phyloP scores from a whole-genome alignment of 2,113 vertebrate species.

The Noctilio leporinus region DNA sequence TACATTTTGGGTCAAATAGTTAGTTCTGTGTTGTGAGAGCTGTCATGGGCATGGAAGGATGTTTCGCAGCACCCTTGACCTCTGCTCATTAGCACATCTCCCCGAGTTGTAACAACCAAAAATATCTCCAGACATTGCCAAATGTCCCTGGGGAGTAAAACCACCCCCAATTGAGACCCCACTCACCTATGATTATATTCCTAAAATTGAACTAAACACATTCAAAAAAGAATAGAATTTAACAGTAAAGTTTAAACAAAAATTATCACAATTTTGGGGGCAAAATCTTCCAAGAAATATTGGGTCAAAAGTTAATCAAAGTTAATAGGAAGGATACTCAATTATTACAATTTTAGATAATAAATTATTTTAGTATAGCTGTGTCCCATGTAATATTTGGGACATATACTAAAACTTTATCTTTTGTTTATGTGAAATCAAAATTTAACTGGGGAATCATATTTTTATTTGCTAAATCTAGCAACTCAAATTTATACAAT shows the following conservation, averaged over 20 bases:
- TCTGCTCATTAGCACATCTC: not conserved
- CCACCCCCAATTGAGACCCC: not conserved
- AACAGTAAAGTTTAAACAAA: not conserved
- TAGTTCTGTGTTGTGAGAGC: not conserved
- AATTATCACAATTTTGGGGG: not conserved
- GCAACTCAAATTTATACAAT: not conserved
- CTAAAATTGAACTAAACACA: not conserved
- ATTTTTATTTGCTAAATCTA: not conserved
- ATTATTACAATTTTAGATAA: conserved; percentile 16
- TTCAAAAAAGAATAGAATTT: not conserved
- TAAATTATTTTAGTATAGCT: not conserved
- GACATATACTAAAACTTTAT: not conserved
- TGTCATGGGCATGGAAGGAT: fast-evolving
- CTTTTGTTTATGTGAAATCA: not conserved
- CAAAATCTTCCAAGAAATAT: not conserved
- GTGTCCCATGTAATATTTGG: not conserved
- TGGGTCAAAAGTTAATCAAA: not conserved
- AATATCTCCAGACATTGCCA: not conserved
- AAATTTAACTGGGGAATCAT: not conserved
- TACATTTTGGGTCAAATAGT: not conserved
- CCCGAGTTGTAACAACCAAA: not conserved
- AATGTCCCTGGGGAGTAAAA: not conserved
- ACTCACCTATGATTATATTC: not conserved
- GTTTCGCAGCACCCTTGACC: not conserved
- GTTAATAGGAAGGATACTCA: not conserved